Conservation (phyloP, 2,888 invertebrate genomes). For the Megalurothrips usitatus region DNA sequence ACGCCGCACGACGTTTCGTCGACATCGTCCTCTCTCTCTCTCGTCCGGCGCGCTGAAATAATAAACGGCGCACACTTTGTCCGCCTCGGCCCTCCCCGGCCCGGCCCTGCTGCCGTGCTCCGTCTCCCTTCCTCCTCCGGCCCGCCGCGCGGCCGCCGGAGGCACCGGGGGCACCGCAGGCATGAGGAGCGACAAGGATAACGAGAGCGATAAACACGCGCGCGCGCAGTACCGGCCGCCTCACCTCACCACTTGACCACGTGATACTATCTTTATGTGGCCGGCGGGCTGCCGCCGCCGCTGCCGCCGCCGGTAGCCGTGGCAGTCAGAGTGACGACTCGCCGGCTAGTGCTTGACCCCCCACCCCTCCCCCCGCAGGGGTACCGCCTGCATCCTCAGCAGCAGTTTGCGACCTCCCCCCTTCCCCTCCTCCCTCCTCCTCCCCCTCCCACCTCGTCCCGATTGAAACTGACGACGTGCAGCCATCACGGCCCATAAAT, state of each 20-base stretch:
- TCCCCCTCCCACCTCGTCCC: not conserved
- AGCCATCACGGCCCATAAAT: slow-evolving; percentile 6
- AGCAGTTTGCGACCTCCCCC: not conserved
- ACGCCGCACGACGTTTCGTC: not conserved
- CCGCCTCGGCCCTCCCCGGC: not conserved
- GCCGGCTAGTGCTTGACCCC: not conserved
- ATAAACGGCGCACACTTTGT: not conserved
- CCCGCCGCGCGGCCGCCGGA: not conserved
- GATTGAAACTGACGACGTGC: slow-evolving; percentile 9
- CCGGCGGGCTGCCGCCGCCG: too few species aligned
- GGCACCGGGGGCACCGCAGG: not conserved
- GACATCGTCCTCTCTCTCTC: not conserved
- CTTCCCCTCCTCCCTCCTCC: not conserved
- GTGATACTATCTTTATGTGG: slow-evolving; percentile 6
- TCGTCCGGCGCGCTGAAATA: not conserved
- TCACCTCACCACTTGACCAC: not conserved
- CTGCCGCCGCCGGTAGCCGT: not conserved
- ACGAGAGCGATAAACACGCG: too few species aligned
- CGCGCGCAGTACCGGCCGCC: not conserved
- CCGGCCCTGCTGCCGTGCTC: not conserved
- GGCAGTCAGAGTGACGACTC: not conserved
- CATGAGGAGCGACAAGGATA: too few species aligned
- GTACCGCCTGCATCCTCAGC: too few species aligned
- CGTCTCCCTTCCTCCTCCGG: not conserved
- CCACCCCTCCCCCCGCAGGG: not conserved